phyloP scores from a whole-genome alignment of 2,113 vertebrate species.

The Protobothrops flavoviridis region DNA sequence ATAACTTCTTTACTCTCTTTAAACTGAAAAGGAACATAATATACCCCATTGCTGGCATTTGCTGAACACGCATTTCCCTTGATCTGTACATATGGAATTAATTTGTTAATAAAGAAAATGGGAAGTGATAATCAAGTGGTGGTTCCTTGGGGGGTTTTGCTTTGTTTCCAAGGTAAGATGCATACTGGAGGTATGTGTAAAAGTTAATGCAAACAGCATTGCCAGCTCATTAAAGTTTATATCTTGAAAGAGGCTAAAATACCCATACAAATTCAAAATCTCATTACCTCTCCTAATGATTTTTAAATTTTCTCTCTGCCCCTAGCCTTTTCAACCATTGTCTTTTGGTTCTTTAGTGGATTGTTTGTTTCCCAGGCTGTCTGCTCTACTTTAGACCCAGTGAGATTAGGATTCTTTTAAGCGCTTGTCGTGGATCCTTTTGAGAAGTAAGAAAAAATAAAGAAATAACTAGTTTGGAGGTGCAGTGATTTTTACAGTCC shows the following conservation, averaged over 20 bases:
- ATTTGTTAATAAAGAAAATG: slow-evolving; percentile 37
- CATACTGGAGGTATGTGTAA: slow-evolving; percentile 13
- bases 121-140: not conserved
- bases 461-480: not conserved
- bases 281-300: slow-evolving; percentile 41
- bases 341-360: not conserved
- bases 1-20: not conserved
- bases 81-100: slow-evolving; percentile 15
- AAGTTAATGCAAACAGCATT: slow-evolving; percentile 27
- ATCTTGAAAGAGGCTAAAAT: slow-evolving; percentile 36
- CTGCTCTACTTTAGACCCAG: not conserved
- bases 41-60: not conserved
- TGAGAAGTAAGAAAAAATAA: not conserved
- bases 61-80: slow-evolving; percentile 1
- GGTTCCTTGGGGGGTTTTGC: not conserved
- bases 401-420: not conserved
- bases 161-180: slow-evolving; percentile 37
- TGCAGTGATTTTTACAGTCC: not conserved
- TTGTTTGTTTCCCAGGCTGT: not conserved
- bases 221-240: slow-evolving; percentile 38
- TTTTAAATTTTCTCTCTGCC: slow-evolving; percentile 28
- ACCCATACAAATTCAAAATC: slow-evolving; percentile 27
- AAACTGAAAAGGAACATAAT: not conserved
- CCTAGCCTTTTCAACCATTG: slow-evolving; percentile 19
- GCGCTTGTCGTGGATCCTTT: not conserved